Evolutionary conservation across 2,888 invertebrate species (phyloP), one percentile per base, ranked within the genome.

Genomic region (Autographa gamma): DNA sequence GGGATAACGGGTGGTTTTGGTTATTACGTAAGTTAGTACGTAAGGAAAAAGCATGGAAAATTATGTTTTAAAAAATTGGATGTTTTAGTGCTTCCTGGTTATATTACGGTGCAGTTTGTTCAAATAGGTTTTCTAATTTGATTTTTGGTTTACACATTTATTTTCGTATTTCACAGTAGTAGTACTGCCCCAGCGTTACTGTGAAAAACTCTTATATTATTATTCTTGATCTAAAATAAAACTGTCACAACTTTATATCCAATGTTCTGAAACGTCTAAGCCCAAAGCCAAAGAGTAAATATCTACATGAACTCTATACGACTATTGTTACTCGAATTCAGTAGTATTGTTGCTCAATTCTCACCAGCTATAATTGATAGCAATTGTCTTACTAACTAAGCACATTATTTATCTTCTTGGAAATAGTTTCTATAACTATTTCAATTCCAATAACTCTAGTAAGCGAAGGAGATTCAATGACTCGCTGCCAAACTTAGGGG

Each of bases 391-490:
- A 74, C 65, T 59, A 79, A 81, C 81, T 79, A 81, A 79, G 74
- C 61, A 73, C 73, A 83, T 81, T 79, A 83, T 81, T 82, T 83
- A 83, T 83, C 73, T 66, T 83, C 73, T 74, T 69, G 66, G 74
- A 69, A 83, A 83, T 81, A 83, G 83, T 82, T 82, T 76, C 73
- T 61, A 73, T 73, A 82, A 82, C 83, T 83, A 83, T 83, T 82
- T 79, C 83, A 83, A 82, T 81, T 81, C 73, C 74, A 79, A 83
- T 81, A 81, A 76, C 65, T 79, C 79, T 11, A 83, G 81, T 81
- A 76, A 79, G 63, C 77, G 69, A 75, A 76, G 72, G 70, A 71
- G 65, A 65, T 73, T 75, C 80, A 74, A 75, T 80, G 78, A 72
- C 60, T 70, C 73, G 69, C 71, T 60, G 19, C 60, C 68, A 32